Evolutionary conservation across 1,140 invertebrate genomes (phyloP).

Genomic region (Drosophila pallidifrons): DNA sequence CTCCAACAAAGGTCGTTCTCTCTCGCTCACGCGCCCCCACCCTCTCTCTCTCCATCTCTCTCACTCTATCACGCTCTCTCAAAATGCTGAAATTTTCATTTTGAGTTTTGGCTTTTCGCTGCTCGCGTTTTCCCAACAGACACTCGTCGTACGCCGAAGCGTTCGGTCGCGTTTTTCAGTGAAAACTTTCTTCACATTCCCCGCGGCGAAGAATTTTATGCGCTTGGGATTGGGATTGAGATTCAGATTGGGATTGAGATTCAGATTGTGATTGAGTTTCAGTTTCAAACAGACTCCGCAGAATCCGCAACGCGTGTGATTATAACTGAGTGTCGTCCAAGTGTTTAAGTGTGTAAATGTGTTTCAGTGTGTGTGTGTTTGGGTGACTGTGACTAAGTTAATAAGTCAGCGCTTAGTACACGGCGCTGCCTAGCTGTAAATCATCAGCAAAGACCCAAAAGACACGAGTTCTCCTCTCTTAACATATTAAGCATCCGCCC

Average conservation of each 20-base stretch:
- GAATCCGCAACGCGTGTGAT: conserved; percentile 5
- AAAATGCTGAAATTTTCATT: conserved; percentile 68
- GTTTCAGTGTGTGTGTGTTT: conserved; percentile 19
- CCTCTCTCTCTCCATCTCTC: conserved; percentile 20
- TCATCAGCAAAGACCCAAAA: conserved; percentile 21
- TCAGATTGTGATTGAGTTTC: background rate
- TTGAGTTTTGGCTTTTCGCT: conserved; percentile 53
- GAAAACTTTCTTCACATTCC: conserved; percentile 10
- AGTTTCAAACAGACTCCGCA: conserved; percentile 41
- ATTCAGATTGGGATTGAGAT: background rate
- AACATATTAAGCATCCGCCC: background rate
- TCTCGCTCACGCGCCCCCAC: conserved; percentile 28
- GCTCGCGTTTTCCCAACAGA: conserved; percentile 68
- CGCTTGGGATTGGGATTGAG: background rate
- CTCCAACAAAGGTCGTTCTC: conserved; percentile 53
- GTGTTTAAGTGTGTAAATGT: too few relatives aligned
- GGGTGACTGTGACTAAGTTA: conserved; percentile 56
- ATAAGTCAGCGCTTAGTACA: conserved; percentile 25
- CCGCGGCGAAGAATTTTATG: background rate
- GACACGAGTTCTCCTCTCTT: background rate
- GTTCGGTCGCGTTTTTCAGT: conserved; percentile 67
- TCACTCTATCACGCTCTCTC: conserved; percentile 12
- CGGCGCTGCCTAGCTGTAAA: conserved; percentile 21
- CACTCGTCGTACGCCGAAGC: conserved; percentile 67
- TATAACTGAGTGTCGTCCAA: background rate